Evolutionary conservation across 2,888 invertebrate species (phyloP).

Genomic region (Meiosimyza decipiens): DNA sequence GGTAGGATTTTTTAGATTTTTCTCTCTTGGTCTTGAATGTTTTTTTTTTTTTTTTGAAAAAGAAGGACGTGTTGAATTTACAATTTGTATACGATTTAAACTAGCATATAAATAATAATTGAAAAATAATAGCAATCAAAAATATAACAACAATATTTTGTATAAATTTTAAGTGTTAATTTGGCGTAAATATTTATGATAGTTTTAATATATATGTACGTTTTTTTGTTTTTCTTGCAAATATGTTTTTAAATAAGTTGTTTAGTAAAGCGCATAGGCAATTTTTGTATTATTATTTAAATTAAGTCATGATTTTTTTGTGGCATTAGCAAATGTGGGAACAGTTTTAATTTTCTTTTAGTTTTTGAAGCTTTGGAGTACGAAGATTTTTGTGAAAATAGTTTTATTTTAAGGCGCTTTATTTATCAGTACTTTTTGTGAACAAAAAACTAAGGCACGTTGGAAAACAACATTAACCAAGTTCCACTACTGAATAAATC

Average conservation of each 20-base stretch:
- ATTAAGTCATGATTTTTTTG: slow-evolving; percentile 19
- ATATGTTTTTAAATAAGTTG: not conserved
- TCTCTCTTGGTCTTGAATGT: not conserved
- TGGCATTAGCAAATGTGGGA: slow-evolving; percentile 3
- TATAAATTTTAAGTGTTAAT: slow-evolving; percentile 23
- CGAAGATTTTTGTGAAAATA: no score
- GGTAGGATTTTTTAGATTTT: no score
- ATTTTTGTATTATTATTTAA: not conserved
- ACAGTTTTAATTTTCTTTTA: not conserved
- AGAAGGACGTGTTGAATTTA: slow-evolving; percentile 7
- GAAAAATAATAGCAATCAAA: not conserved
- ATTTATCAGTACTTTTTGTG: no score
- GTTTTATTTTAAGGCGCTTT: no score
- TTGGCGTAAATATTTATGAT: slow-evolving; percentile 27
- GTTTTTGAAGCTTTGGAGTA: no score
- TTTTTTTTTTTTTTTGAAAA: slow-evolving; percentile 9
- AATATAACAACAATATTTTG: slow-evolving; percentile 21
- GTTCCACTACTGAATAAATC: no score
- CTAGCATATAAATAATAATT: not conserved
- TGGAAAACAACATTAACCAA: no score
- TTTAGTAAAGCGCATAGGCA: not conserved
- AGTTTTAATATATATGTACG: not conserved
- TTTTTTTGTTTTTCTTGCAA: slow-evolving; percentile 5
- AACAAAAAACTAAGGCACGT: not conserved
- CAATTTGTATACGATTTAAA: not conserved